A percentile compares a stretch with the other conserved stretches of the same genome.
Evolutionary conservation across 2,888 invertebrate species (phyloP).

Genomic region (Anagyrus pseudococci): DNA sequence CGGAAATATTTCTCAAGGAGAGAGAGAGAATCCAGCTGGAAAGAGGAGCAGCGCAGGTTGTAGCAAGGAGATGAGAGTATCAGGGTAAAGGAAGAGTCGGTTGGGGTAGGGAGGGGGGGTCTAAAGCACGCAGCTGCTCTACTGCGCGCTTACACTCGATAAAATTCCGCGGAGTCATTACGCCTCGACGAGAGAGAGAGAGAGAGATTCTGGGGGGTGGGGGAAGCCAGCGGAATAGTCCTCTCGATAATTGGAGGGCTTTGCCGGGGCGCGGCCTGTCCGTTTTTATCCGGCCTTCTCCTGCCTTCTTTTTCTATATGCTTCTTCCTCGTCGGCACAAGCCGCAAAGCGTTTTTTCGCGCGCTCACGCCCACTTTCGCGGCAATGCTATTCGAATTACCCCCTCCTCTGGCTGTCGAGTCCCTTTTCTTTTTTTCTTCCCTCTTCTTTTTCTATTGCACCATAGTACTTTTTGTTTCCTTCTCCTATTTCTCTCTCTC

Average conservation of each 20-base stretch:
- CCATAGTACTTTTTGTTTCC: not conserved
- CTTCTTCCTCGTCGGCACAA: too few species aligned
- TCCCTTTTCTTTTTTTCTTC: not conserved
- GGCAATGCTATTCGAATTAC: conserved; percentile 30
- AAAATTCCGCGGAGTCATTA: conserved; percentile 34
- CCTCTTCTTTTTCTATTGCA: too few species aligned
- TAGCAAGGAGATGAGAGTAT: too few species aligned
- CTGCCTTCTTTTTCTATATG: not conserved
- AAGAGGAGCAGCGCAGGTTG: not conserved
- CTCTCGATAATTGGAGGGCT: conserved; percentile 29
- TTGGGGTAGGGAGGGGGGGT: too few species aligned
- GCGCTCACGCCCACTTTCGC: conserved; percentile 2
- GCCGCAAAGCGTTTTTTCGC: conserved; percentile 20
- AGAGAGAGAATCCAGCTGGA: not conserved
- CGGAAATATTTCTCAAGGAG: not conserved
- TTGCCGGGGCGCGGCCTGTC: too few species aligned
- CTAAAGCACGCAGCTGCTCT: not conserved
- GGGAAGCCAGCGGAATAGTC: not conserved
- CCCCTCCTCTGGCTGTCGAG: conserved; percentile 7
- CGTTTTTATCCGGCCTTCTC: not conserved
- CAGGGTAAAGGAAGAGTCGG: too few species aligned
- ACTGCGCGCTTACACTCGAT: conserved; percentile 23
- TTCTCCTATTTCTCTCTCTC: not conserved
- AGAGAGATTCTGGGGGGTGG: not conserved
- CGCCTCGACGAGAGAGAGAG: too few species aligned